Evolutionary conservation across 2,113 vertebrate genomes (phyloP), one percentile per base, ranked within the genome.

Genomic region (Pachypanchax playfairii): DNA sequence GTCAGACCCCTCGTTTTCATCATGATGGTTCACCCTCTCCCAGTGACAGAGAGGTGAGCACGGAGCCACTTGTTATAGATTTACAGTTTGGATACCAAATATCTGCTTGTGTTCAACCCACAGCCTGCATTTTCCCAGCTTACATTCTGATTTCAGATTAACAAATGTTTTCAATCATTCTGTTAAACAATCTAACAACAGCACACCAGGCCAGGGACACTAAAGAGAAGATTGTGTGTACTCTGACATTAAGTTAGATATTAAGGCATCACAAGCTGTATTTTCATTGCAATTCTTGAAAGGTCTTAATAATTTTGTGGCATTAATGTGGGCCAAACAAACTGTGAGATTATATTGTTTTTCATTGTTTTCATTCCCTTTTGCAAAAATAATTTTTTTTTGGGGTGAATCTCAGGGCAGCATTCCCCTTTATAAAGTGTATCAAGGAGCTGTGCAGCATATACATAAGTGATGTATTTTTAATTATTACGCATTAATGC

Each of bases 11-110:
- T 42, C 76, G 91, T 21, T 88, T 91, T 48, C 89, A 88, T 21
- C 87, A 87, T 22, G 94, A 96, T 72, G 94, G 75, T 50, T 77
- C 80, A 17, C 80, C 74, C 56, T 79, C 87, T 63, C 91, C 93
- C 48, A 89, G 76, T 46, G 93, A 95, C 70, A 91, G 92, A 94
- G 94, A 98, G 94, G 96, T 98, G 75, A 89, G 93, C 51, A 11
- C 13, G n/a, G 49, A 50, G 54, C 70, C 36, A 44, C 4, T 10
- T 67, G 5, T 57, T 49, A 41, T 12, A 3, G 47, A 36, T 52
- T 15, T 56, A 41, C 58, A 6, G 21, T 25, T 13, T 36, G 13
- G 26, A 14, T 31, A 33, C 10, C 17, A 6, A 66, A 21, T 47
- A 22, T 61, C 22, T 57, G 14, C 54, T 33, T 73, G 28, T 50